phyloP scores from a whole-genome alignment of 2,797 vertebrate genomes.

The Sciurus vulgaris region DNA sequence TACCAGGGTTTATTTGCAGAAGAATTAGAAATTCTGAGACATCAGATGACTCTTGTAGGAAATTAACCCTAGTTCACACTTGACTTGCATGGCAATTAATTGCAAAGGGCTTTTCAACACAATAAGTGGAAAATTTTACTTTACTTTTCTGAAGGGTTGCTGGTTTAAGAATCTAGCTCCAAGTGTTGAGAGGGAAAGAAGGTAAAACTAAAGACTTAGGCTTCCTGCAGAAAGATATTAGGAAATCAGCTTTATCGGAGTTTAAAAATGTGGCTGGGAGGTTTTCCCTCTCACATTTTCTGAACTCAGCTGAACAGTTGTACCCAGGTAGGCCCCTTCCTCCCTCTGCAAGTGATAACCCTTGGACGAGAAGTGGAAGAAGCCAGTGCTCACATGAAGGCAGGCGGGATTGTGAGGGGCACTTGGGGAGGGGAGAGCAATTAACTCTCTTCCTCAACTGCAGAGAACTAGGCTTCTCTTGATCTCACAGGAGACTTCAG shows the following conservation, averaged over 20 bases:
- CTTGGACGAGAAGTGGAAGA: constrained; percentile 70
- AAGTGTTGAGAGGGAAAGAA: not conserved
- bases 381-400: constrained; percentile 66
- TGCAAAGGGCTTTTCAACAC: constrained; percentile 75
- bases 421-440: constrained; percentile 76
- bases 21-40: constrained; percentile 78
- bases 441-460: constrained; percentile 69
- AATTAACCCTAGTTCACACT: constrained; percentile 76
- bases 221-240: not conserved
- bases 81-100: constrained; percentile 78
- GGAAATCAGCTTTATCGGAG: not conserved
- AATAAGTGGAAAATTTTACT: constrained; percentile 60
- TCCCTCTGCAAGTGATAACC: constrained; percentile 24
- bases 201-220: not conserved
- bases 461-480: constrained; percentile 79
- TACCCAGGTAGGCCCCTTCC: not conserved
- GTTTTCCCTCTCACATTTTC: not conserved
- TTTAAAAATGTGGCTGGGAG: not conserved
- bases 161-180: not conserved
- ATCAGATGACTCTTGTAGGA: constrained; percentile 76
- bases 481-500: constrained; percentile 76
- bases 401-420: constrained; percentile 62
- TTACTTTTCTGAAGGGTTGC: constrained; percentile 67
- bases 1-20: constrained; percentile 78
- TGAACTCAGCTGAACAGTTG: constrained; percentile 30